These are phyloP conservation scores for Propithecus deckenii DNA, from an alignment of 2,797 vertebrate genomes.

Conservation along the genomic window DNA sequence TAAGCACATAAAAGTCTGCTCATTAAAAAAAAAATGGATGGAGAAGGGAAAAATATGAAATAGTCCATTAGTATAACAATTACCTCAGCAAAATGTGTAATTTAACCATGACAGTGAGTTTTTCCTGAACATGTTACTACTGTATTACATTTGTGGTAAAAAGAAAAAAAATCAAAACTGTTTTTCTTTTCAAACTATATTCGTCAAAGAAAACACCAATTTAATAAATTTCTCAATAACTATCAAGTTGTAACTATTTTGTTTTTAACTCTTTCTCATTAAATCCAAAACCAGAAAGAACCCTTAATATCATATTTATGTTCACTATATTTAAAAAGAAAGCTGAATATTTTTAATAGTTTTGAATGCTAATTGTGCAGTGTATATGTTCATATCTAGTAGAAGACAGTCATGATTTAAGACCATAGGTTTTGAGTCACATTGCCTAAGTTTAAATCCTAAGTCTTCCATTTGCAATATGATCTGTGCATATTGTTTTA, in stretches of 20 bases:
- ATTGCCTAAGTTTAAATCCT: neutral
- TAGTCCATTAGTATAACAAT: slow-evolving; percentile 67
- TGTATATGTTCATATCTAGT: neutral
- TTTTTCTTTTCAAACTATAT: slow-evolving; percentile 40
- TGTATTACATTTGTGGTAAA: slow-evolving; percentile 5
- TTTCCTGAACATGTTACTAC: slow-evolving; percentile 41
- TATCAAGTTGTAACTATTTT: slow-evolving; percentile 34
- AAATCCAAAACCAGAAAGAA: neutral
- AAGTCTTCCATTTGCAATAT: neutral
- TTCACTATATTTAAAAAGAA: neutral
- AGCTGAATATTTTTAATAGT: neutral
- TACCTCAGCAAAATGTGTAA: slow-evolving; percentile 55
- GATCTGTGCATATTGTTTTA: neutral
- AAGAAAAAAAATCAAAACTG: slow-evolving; percentile 33
- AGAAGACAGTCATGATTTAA: neutral
- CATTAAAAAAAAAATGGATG: slow-evolving; percentile 10
- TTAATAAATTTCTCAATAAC: slow-evolving; percentile 50
- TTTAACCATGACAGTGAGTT: slow-evolving; percentile 57
- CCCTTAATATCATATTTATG: neutral
- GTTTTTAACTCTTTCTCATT: slow-evolving; percentile 27
- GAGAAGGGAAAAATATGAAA: slow-evolving; percentile 45
- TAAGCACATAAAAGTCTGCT: slow-evolving; percentile 37
- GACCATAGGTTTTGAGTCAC: neutral
- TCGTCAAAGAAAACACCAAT: slow-evolving; percentile 52
- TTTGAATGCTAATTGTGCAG: neutral